Evolutionary conservation across 2,888 invertebrate genomes (phyloP), one percentile per base, ranked within the genome.

Genomic region (Galeopsomyia nigrocyanea): DNA sequence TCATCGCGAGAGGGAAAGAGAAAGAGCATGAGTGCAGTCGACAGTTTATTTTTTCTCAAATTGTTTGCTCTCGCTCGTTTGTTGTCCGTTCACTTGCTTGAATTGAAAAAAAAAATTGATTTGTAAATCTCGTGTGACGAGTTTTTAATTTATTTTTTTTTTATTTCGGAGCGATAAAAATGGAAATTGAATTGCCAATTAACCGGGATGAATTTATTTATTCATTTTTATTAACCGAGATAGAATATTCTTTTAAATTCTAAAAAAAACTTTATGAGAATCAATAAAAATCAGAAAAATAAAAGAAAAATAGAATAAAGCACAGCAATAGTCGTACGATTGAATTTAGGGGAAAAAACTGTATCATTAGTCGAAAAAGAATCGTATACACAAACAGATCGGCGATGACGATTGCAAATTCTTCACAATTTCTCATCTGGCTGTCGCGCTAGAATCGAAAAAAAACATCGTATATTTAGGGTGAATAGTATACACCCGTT

Each of bases 371-470:
- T n/a, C 46, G n/a, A 51, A 67, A 26, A 55, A 60, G 68, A 60
- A 68, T 39, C 49, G 58, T 14, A 39, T 47, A 58, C 51, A 68
- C 39, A 26, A 39, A 10, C 50, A 47, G 50, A 39, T 46, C 46
- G n/a, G 47, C 61, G 67, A 74, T 74, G 74, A 74, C 74, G 74
- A 71, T 65, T 74, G 74, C 74, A 71, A 68, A 67, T 64, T 73
- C 73, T 73, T 66, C 68, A 46, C 65, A 65, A 73, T 73, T 69
- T 68, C 68, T 66, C 68, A 73, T 73, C 73, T 55, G 55, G 56
- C 62, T 56, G 72, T 63, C 72, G 57, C 50, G 6, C 60, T 68
- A 61, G 57, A 62, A 68, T 63, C 68, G 60, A 64, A 67, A 68
- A 72, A 60, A 60, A 10, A 14, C 22, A 14, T 57, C 65, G 6